Evolutionary conservation across 1,140 invertebrate species (phyloP).

Genomic region (Nymphalis io): DNA sequence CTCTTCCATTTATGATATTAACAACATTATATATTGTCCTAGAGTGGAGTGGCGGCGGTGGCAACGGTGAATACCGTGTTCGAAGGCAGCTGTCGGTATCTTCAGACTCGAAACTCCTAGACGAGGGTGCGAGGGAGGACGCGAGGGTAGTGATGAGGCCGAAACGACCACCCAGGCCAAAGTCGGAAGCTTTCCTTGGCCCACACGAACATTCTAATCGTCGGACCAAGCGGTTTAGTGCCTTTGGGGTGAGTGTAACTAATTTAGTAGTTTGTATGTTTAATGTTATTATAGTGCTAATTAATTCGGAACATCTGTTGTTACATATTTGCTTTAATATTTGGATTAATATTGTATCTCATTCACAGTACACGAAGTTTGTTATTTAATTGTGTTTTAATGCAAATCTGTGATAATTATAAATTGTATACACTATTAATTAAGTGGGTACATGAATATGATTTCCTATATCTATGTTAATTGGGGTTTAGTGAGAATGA

Average conservation of each 20-base stretch:
- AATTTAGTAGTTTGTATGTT: background rate
- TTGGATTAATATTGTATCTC: background rate
- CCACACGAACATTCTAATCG: conserved; percentile 82
- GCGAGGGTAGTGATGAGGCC: conserved; percentile 92
- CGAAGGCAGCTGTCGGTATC: conserved; percentile 93
- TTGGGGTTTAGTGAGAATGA: background rate
- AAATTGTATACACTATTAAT: background rate
- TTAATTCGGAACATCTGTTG: background rate
- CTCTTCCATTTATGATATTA: conserved; percentile 17
- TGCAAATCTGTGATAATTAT: background rate
- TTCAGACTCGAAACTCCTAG: conserved; percentile 93
- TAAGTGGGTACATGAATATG: background rate
- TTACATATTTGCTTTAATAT: background rate
- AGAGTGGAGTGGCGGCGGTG: conserved; percentile 88
- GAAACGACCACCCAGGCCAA: conserved; percentile 92
- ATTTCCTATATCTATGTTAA: background rate
- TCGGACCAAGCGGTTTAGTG: conserved; percentile 93
- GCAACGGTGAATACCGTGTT: conserved; percentile 89
- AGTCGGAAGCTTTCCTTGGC: conserved; percentile 92
- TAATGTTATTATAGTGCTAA: background rate
- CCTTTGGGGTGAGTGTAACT: conserved; percentile 91
- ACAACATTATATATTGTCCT: conserved; percentile 35
- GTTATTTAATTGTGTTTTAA: background rate
- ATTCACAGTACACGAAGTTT: background rate
- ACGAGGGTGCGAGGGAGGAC: conserved; percentile 92